Conservation (phyloP, 2,797 vertebrate genomes). For the Arrhamphus sclerolepis region DNA sequence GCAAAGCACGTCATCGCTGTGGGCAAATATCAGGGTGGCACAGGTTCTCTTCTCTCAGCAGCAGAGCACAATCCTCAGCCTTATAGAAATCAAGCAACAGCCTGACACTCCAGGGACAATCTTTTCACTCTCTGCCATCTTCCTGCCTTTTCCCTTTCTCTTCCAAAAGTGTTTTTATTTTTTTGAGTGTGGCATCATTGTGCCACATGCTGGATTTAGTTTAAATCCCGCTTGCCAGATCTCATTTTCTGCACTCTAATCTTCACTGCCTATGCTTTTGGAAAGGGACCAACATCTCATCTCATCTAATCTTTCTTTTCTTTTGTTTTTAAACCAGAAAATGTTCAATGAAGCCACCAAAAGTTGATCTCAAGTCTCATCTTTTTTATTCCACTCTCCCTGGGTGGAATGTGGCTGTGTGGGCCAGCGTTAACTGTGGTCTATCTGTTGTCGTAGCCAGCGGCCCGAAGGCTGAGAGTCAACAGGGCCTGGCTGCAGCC, state of each 20-base stretch:
- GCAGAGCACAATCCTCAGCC: constrained; percentile 48
- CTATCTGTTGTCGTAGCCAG: constrained; percentile 60
- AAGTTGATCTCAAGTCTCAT: not conserved
- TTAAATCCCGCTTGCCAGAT: constrained; percentile 17
- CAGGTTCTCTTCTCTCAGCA: constrained; percentile 42
- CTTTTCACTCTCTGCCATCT: constrained; percentile 21
- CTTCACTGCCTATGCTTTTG: constrained; percentile 22
- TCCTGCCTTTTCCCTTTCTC: not conserved
- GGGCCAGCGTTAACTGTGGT: constrained; percentile 77
- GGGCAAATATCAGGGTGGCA: constrained; percentile 76
- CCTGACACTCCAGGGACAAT: constrained; percentile 28
- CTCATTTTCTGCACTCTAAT: constrained; percentile 22
- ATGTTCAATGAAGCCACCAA: constrained; percentile 4
- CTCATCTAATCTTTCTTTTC: not conserved
- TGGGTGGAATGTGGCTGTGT: constrained; percentile 63
- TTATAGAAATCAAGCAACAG: constrained; percentile 34
- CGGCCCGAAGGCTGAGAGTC: constrained; percentile 61
- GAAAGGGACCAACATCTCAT: constrained; percentile 24
- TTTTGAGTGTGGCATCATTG: constrained; percentile 4
- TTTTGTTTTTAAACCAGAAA: constrained; percentile 1
- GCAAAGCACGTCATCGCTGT: constrained; percentile 72
- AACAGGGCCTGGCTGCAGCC: constrained; percentile 64
- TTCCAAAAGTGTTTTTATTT: not conserved
- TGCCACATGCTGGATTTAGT: constrained; percentile 28
- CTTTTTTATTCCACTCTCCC: constrained; percentile 12